Evolutionary conservation across 2,113 vertebrate species (phyloP).

Genomic region (Phaethornis superciliosus): DNA sequence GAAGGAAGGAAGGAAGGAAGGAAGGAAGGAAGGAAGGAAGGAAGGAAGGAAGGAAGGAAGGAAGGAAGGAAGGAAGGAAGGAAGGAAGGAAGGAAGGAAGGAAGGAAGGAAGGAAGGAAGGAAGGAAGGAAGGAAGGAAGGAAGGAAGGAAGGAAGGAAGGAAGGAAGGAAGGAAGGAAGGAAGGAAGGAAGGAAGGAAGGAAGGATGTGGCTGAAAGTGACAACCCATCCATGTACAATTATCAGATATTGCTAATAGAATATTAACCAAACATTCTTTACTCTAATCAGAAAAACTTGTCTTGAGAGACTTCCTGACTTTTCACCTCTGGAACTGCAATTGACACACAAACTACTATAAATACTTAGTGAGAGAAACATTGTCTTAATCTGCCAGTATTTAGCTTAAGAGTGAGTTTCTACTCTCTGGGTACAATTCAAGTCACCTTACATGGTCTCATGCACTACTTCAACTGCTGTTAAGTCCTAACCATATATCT

Average conservation of each 20-base stretch:
- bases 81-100: no score
- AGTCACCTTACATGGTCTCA: background rate
- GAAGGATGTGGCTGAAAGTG: background rate
- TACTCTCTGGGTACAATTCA: background rate
- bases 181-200: no score
- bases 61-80: no score
- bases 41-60: no score
- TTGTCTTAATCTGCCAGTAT: background rate
- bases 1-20: no score
- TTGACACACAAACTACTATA: background rate
- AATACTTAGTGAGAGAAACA: background rate
- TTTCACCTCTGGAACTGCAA: conserved; percentile 38
- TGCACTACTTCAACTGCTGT: background rate
- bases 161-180: no score
- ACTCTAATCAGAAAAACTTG: conserved; percentile 26
- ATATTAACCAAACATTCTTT: conserved; percentile 42
- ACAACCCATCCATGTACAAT: conserved; percentile 8
- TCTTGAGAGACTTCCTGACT: conserved; percentile 32
- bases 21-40: no score
- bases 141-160: no score
- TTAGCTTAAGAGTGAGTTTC: background rate
- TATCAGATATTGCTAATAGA: conserved; percentile 19
- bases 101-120: no score
- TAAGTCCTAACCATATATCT: background rate
- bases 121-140: no score